Percentiles rank a stretch among this genome's conserved stretches.
These are phyloP conservation scores for Lethocerus indicus DNA, from an alignment of 1,140 invertebrate species.

Conservation along the genomic window DNA sequence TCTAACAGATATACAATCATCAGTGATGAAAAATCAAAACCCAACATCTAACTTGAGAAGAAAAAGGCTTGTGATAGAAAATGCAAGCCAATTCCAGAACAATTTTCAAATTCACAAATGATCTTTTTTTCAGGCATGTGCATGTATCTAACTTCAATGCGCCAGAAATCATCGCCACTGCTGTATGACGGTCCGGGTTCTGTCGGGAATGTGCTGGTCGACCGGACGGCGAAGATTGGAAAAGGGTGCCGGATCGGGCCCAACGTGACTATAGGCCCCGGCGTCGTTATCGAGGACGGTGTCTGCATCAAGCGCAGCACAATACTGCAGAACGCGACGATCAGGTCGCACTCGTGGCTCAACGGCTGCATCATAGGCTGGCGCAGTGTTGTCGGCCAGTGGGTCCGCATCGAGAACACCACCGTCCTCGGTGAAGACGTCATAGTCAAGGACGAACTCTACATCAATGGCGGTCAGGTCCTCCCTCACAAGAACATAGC, in stretches of 20 bases:
- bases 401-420: constrained; percentile 96
- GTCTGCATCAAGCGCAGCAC: constrained; percentile 89
- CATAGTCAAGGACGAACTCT: constrained; percentile 95
- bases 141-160: constrained; percentile 62
- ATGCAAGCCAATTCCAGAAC: too few species aligned
- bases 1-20: too few species aligned
- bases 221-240: constrained; percentile 84
- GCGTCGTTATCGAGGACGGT: constrained; percentile 89
- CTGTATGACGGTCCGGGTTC: constrained; percentile 56
- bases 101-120: not conserved
- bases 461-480: constrained; percentile 95
- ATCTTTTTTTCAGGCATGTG: constrained; percentile 40
- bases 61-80: too few species aligned
- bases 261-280: constrained; percentile 93
- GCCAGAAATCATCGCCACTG: constrained; percentile 52
- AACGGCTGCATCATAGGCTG: constrained; percentile 93
- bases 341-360: constrained; percentile 91
- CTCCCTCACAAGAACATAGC: constrained; percentile 95
- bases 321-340: constrained; percentile 66
- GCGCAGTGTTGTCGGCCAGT: constrained; percentile 84
- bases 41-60: too few species aligned
- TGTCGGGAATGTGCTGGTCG: constrained; percentile 83
- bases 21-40: too few species aligned
- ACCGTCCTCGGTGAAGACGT: constrained; percentile 98
- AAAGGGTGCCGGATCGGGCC: constrained; percentile 92